Evolutionary conservation across 1,140 invertebrate genomes (phyloP), one percentile per base, ranked within the genome.

Genomic region (Papilio xuthus): DNA sequence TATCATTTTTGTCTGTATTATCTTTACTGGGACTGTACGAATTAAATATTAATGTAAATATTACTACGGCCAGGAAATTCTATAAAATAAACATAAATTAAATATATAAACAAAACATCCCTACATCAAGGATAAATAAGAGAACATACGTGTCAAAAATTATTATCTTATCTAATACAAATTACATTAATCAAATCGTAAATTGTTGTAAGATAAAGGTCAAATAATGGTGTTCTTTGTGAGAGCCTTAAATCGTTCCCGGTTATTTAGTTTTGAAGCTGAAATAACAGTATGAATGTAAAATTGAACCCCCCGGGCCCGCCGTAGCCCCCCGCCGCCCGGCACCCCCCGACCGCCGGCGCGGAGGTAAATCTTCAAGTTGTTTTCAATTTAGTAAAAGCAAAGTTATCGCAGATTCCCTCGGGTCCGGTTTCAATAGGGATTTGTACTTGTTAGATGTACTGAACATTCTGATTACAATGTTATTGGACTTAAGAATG

Each of bases 331-430:
- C 32, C 32, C 32, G 4, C 47, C 47, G 18, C 47, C 18, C 2
- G 47, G 18, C 44, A 47, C 13, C 44, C 44, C 18, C 47, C 47
- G 47, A 15, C 15, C 47, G 18, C 47, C 47, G 47, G 4, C 18
- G 74, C 79, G 78, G 76, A 79, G 80, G 80, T 82, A 82, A 82
- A 82, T 82, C 78, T 82, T 79, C 20, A 75, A 83, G 79, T 81
- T 81, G 80, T 81, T 85, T 80, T 83, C 80, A 78, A 82, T 85
- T 85, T 42, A 78, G 78, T 81, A 78, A 83, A 79, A 81, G 81
- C 70, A 78, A 82, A 82, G 81, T 84, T 80, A 32, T n/a, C 23
- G 42, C 20, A 47, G 42, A 72, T 70, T 70, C 67, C 37, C 67
- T 32, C 41, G n/a, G 42, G 41, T 47, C 70, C 70, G 70, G 70